These are phyloP conservation scores for Dendrocincla tyrannina DNA, from an alignment of 2,797 vertebrate genomes.

Conservation along the genomic window DNA sequence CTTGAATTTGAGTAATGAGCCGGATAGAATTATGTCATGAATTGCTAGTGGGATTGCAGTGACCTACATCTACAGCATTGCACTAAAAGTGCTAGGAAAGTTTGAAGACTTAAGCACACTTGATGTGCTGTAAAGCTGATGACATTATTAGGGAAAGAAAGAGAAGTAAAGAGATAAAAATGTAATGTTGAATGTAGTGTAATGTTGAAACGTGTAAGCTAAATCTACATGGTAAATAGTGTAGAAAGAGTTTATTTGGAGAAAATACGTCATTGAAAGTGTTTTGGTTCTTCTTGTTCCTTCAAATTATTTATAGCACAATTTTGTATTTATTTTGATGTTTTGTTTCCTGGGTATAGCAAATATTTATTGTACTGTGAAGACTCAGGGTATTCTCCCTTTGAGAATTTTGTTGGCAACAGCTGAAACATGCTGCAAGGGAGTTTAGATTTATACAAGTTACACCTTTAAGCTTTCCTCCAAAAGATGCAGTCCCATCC, in stretches of 20 bases:
- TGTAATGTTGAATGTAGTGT: fast-evolving
- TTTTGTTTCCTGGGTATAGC: neutral
- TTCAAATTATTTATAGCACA: neutral
- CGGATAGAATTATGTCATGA: neutral
- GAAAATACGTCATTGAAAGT: neutral
- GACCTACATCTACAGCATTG: neutral
- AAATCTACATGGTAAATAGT: neutral
- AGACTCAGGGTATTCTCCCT: neutral
- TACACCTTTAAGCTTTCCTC: neutral
- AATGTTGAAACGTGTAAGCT: neutral
- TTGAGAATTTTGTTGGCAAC: neutral
- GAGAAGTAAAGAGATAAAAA: neutral
- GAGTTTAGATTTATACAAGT: neutral
- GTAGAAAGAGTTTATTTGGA: neutral
- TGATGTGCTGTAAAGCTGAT: neutral
- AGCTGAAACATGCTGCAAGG: neutral
- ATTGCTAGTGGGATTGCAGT: neutral
- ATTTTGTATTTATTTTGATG: neutral
- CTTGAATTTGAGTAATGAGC: neutral
- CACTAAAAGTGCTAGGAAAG: neutral
- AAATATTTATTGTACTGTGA: neutral
- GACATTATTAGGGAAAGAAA: neutral
- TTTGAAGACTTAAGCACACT: neutral
- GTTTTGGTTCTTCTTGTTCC: neutral
- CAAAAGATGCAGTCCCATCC: neutral